Evolutionary conservation across 2,113 vertebrate species (phyloP), one percentile per base, ranked within the genome.

Genomic region (Lathamus discolor): DNA sequence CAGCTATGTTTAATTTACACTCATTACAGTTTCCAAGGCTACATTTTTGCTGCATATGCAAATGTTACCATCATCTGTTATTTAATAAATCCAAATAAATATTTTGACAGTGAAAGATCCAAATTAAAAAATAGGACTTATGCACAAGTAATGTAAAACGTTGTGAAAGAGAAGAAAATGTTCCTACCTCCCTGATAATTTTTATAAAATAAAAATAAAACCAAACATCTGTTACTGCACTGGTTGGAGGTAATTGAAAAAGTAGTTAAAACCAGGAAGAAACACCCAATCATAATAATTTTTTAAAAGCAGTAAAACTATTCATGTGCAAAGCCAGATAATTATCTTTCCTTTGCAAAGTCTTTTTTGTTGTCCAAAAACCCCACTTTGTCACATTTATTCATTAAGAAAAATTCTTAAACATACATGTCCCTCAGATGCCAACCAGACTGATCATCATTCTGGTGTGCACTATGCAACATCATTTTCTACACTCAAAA

Each of bases 81-180:
- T 85, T 91, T 80, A 86, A 85, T 90, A 91, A 95, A 92, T 86
- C 35, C 19, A 70, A 61, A 83, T 73, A 94, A 90, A 85, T 80
- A 61, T 90, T 92, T 91, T 73, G 66, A 85, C n/a, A 75, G 9
- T 52, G 54, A 49, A 73, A 80, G 10, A 59, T n/a, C 80, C 7
- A 78, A 83, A 83, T 39, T 7, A 48, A 87, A 80, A 67, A 62
- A 52, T 10, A 57, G 1, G 1, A 46, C 16, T 80, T 7, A 22
- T 46, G 49, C 7, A n/a, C 17, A 35, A 62, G 6, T 66, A 66
- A 23, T 22, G 6, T 33, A 73, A 54, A 64, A 33, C 63, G 2
- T 12, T 78, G 18, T 31, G 66, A 83, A 67, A 54, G 8, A 55
- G 11, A 79, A 9, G 18, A 72, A 64, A 77, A n/a, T 13, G 0